These are phyloP conservation scores for Phoeniculus purpureus DNA, from an alignment of 2,797 vertebrate genomes.

Conservation along the genomic window DNA sequence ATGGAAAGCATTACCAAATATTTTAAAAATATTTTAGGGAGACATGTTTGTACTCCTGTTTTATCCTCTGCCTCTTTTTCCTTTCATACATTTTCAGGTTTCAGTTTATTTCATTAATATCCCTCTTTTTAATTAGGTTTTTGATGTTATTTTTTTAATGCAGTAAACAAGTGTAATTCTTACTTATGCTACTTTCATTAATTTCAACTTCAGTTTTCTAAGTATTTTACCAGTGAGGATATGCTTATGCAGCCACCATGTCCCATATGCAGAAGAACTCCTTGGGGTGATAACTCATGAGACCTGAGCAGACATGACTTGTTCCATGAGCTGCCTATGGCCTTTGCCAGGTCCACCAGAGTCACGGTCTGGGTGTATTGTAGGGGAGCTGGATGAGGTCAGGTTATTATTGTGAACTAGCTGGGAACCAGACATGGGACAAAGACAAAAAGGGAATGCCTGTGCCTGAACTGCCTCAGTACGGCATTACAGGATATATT, in stretches of 20 bases:
- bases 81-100: not conserved
- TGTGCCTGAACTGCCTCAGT: not conserved
- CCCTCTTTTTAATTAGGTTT: not conserved
- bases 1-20: not conserved
- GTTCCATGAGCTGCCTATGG: not conserved
- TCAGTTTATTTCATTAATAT: not conserved
- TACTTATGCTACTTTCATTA: not conserved
- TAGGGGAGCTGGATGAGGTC: not conserved
- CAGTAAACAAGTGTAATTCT: not conserved
- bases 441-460: not conserved
- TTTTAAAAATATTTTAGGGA: not conserved
- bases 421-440: not conserved
- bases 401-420: not conserved
- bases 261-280: not conserved
- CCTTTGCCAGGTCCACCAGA: not conserved
- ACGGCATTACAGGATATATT: not conserved
- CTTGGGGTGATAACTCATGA: not conserved
- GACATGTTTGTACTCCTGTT: not conserved
- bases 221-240: not conserved
- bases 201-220: not conserved
- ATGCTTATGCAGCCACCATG: not conserved
- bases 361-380: not conserved
- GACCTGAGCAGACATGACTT: not conserved
- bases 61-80: not conserved
- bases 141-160: not conserved